Base-by-base conservation (phyloP, 1,140 invertebrate species). In the Aricia agestis region DNA sequence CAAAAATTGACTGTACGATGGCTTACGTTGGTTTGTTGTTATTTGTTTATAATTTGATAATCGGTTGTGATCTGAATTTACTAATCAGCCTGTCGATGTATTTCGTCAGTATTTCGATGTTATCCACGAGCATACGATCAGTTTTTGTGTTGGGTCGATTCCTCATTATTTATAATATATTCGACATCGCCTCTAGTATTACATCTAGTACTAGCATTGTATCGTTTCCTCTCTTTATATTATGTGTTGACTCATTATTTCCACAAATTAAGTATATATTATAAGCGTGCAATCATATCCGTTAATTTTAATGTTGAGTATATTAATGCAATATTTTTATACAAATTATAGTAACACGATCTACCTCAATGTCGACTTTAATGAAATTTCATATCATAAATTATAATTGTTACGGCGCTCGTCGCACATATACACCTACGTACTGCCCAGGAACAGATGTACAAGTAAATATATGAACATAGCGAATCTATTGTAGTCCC, bases 271-370 rank as follows among this genome's bases (percentile, higher is more conserved):
- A 36, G 1, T 36, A 36, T 36, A 36, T 36, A 36, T 2, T 68
- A 32, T 66, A 42, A 69, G 10, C 19, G 25, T 67, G 42, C 59
- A 63, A 63, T 63, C 45, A 63, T 63, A 25, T 63, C 18, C 18
- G 83, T 88, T 91, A 86, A 84, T 89, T 90, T 88, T 77, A 85
- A 85, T 87, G 88, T 90, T 90, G 74, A 87, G 85, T 88, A 90
- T 89, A 89, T 89, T 87, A 81, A 87, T 88, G 83, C 89, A 89
- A 82, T 90, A 90, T 90, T 90, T 90, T 90, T 90, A 90, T 90
- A 90, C 83, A 87, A 78, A 86, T 57, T 85, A 85, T 81, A 83
- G 79, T 89, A 71, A 81, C 82, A 86, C 79, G 75, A 86, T 86
- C 88, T 90, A 90, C 86, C 88, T 90, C 87, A 90, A 82, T 83